These are phyloP conservation scores for Volucella inflata DNA, from an alignment of 2,888 invertebrate genomes.

Conservation along the genomic window DNA sequence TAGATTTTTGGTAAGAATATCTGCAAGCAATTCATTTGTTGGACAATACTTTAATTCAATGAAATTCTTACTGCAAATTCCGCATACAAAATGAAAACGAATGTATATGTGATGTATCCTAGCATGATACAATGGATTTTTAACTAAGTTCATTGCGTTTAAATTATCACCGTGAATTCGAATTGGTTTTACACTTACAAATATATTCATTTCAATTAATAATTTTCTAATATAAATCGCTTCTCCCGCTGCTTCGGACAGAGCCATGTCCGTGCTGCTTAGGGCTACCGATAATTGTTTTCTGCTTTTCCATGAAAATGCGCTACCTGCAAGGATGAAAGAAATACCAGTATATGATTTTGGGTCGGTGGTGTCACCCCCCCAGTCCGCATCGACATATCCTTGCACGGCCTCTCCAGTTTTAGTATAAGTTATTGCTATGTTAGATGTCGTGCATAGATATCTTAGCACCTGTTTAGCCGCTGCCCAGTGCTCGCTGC, in stretches of 20 bases:
- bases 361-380: conserved; percentile 40
- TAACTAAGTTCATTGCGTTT: no score
- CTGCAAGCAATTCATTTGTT: no score
- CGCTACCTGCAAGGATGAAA: conserved; percentile 44
- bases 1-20: no score
- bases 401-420: conserved; percentile 20
- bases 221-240: conserved; percentile 46
- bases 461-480: conserved; percentile 64
- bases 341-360: conserved; percentile 61
- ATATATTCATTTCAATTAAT: conserved; percentile 32
- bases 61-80: conserved; percentile 23
- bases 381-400: conserved; percentile 73
- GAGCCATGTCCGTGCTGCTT: conserved; percentile 61
- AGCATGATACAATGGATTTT: no score
- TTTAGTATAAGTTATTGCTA: no score
- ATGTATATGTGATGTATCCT: no score
- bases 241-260: conserved; percentile 53
- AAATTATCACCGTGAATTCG: no score
- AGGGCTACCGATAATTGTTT: conserved; percentile 65
- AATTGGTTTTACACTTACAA: not conserved
- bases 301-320: conserved; percentile 55
- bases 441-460: not conserved
- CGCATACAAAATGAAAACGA: no score
- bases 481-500: conserved; percentile 63
- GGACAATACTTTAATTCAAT: conserved; percentile 36